Evolutionary conservation across 2,888 invertebrate species (phyloP).

Genomic region (Brachylomia viminalis): DNA sequence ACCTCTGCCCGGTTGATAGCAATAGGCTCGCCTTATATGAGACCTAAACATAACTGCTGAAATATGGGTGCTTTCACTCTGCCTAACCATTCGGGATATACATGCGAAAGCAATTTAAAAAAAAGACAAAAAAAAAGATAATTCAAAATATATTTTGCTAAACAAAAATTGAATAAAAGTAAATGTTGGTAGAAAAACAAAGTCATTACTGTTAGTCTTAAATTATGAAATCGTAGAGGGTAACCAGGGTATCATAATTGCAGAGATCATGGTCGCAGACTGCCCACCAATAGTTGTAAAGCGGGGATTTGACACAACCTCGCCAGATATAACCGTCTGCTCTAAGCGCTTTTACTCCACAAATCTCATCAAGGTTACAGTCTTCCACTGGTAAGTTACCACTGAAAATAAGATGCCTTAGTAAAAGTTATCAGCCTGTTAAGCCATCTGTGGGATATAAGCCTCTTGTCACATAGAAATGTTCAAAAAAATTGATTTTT

Average conservation of each 20-base stretch:
- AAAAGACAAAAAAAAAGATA: too few relatives aligned
- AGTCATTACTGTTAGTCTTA: conserved; percentile 25
- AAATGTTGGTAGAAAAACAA: conserved; percentile 37
- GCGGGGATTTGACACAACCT: conserved; percentile 79
- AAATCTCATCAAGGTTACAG: conserved; percentile 80
- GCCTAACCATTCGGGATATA: background rate
- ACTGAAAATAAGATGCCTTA: conserved; percentile 69
- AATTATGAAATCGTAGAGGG: conserved; percentile 73
- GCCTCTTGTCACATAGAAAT: background rate
- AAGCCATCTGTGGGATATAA: background rate
- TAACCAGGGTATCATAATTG: conserved; percentile 76
- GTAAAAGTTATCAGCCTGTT: background rate
- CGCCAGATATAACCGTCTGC: conserved; percentile 82
- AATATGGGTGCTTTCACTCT: background rate
- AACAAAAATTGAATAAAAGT: conserved; percentile 13
- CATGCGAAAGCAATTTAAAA: background rate
- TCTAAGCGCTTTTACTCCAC: conserved; percentile 78
- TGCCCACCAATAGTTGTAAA: conserved; percentile 83
- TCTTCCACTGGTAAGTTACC: conserved; percentile 73
- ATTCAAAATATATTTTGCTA: conserved; percentile 22
- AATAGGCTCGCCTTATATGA: background rate
- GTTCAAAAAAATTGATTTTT: background rate
- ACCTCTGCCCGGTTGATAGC: background rate
- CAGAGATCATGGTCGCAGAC: conserved; percentile 81
- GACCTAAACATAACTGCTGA: background rate